A percentile compares a stretch with the other conserved stretches of the same genome.
Conservation (phyloP, 2,888 invertebrate species). For the Oegoconia quadripuncta region DNA sequence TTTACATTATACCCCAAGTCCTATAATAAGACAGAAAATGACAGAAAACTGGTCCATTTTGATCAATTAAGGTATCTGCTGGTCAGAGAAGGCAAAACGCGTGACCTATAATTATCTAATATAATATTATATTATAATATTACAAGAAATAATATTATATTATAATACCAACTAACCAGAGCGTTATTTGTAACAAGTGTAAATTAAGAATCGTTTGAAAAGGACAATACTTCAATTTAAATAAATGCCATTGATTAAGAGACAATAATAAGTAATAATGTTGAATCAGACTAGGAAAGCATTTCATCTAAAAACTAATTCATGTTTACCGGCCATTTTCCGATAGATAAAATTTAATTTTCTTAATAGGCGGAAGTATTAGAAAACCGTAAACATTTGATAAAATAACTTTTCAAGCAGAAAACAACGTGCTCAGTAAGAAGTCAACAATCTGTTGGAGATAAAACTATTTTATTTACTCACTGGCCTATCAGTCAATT, state of each 20-base stretch:
- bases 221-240: neutral
- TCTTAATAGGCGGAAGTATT: slow-evolving; percentile 9
- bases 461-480: neutral
- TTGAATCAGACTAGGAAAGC: slow-evolving; percentile 5
- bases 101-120: no score
- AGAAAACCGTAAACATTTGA: neutral
- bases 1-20: slow-evolving; percentile 23
- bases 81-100: neutral
- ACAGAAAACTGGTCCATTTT: slow-evolving; percentile 27
- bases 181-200: neutral
- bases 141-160: no score
- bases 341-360: slow-evolving; percentile 3
- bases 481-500: neutral
- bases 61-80: slow-evolving; percentile 17
- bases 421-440: neutral
- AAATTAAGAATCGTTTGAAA: neutral
- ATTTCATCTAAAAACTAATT: slow-evolving; percentile 7
- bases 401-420: neutral
- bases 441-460: neutral
- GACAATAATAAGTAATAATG: neutral
- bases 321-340: neutral
- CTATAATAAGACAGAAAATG: slow-evolving; percentile 24
- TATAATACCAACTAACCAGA: no score
- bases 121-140: no score
- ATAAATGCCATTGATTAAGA: neutral